Percentiles rank a stretch among this genome's conserved stretches.
Evolutionary conservation across 1,140 invertebrate species (phyloP).

Genomic region (Magallana ariakensis): DNA sequence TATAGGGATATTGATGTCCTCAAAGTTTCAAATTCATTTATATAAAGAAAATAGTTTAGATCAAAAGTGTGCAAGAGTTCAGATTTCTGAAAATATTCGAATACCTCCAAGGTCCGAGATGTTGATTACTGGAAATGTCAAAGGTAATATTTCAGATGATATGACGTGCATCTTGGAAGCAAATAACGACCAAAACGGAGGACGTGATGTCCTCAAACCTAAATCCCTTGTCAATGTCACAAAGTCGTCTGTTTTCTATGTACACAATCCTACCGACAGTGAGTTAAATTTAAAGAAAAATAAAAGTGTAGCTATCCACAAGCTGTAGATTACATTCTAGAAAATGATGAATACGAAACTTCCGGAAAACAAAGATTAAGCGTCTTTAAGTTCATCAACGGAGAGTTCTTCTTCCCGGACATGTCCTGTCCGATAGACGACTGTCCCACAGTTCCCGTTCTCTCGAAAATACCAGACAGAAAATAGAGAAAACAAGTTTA

Average conservation of each 20-base stretch:
- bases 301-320: constrained; percentile 26
- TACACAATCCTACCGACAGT: constrained; percentile 40
- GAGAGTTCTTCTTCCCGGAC: too few species aligned
- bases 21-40: constrained; percentile 8
- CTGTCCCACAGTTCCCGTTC: too few species aligned
- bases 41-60: constrained; percentile 6
- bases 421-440: too few species aligned
- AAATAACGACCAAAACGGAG: constrained; percentile 1
- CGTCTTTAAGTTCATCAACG: too few species aligned
- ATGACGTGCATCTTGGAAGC: constrained; percentile 40
- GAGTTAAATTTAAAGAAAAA: constrained; percentile 37
- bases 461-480: too few species aligned
- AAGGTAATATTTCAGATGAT: constrained; percentile 18
- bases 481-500: too few species aligned
- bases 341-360: neutral
- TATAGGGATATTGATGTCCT: constrained; percentile 17
- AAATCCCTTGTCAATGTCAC: constrained; percentile 37
- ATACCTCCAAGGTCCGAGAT: constrained; percentile 53
- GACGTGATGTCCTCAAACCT: constrained; percentile 41
- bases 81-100: constrained; percentile 26
- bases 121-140: constrained; percentile 36
- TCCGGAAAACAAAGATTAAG: too few species aligned
- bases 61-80: constrained; percentile 44
- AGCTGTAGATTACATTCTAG: constrained; percentile 5
- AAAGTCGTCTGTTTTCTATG: constrained; percentile 15